Evolutionary conservation across 2,797 vertebrate species (phyloP), one percentile per base, ranked within the genome.

Genomic region (Anguilla obscura): DNA sequence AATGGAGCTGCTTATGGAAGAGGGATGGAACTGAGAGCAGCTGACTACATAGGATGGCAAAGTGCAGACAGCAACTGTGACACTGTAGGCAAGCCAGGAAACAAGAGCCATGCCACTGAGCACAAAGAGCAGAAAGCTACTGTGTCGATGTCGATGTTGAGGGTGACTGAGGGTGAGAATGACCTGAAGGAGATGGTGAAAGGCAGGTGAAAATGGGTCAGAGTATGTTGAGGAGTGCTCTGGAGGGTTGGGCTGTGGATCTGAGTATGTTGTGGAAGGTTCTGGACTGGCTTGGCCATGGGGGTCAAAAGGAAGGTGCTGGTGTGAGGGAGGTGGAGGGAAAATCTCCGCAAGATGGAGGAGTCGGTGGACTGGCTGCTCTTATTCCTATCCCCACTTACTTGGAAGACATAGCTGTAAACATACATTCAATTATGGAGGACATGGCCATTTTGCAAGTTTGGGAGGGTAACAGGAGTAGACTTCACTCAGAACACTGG

Each of bases 201-300:
- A 8, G 45, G 79, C 79, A 82, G 45, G 79, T 82, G 79, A 50
- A 82, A n/a, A 82, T 50, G 79, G 45, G 79, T 82, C 40, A 48
- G 79, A 50, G 79, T 50, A 82, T 24, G 79, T 82, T 82, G 79
- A 50, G 79, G 40, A 48, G 45, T 24, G 45, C 40, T 82, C 18
- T 24, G 21, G 21, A 8, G 3, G 24, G 24, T 50, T 48, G 79
- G 18, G 8, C 45, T 7, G 33, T 7, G 18, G 7, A 40, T 79
- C 1, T 9, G 9, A 82, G 45, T n/a, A 48, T 9, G 45, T n/a
- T 82, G 79, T 82, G 45, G 21, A n/a, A 12, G 7, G 45, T 50
- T 82, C 45, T 24, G 45, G 45, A 24, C 36, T 10, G 45, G 45
- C n/a, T 24, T 45, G 40, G 21, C 79, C 33, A 45, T 45, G 16